Percentiles rank a stretch among this genome's conserved stretches.
These are phyloP conservation scores for Euthynnus affinis DNA, from an alignment of 2,797 vertebrate genomes.

Conservation along the genomic window DNA sequence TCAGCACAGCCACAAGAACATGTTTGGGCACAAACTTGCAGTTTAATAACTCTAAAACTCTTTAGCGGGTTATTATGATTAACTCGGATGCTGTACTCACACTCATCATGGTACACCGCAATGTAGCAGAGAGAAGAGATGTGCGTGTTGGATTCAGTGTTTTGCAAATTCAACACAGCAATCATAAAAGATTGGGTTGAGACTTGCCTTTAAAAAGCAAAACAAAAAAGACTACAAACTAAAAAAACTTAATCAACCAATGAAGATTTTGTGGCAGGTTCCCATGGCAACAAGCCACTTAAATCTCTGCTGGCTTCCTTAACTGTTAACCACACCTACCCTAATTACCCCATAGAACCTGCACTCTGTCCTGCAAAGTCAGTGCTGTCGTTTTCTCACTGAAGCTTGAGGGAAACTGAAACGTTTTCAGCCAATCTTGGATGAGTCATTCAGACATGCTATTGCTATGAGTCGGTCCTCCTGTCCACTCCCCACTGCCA, in stretches of 20 bases:
- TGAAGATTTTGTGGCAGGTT: constrained; percentile 57
- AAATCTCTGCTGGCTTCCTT: constrained; percentile 60
- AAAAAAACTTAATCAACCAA: constrained; percentile 40
- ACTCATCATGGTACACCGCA: constrained; percentile 45
- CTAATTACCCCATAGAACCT: constrained; percentile 61
- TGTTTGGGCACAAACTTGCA: constrained; percentile 60
- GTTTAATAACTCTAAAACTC: constrained; percentile 62
- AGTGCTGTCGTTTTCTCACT: constrained; percentile 29
- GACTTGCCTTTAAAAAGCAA: constrained; percentile 54
- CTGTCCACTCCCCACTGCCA: constrained; percentile 37
- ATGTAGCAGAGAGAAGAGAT: constrained; percentile 16
- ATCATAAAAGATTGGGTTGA: constrained; percentile 42
- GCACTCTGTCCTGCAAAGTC: constrained; percentile 49
- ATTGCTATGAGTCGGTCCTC: constrained; percentile 26
- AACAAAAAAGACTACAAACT: constrained; percentile 21
- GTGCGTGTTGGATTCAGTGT: constrained; percentile 27
- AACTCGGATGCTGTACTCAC: constrained; percentile 51
- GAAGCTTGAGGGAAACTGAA: constrained; percentile 37
- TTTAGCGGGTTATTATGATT: constrained; percentile 55
- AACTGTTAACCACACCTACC: constrained; percentile 71
- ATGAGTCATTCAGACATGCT: constrained; percentile 63
- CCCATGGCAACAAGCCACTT: constrained; percentile 68
- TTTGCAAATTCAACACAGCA: constrained; percentile 34
- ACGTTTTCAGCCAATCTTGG: constrained; percentile 38
- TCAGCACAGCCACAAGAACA: constrained; percentile 45